These are phyloP conservation scores for Malurus melanocephalus DNA, from an alignment of 2,113 vertebrate species.

Conservation along the genomic window DNA sequence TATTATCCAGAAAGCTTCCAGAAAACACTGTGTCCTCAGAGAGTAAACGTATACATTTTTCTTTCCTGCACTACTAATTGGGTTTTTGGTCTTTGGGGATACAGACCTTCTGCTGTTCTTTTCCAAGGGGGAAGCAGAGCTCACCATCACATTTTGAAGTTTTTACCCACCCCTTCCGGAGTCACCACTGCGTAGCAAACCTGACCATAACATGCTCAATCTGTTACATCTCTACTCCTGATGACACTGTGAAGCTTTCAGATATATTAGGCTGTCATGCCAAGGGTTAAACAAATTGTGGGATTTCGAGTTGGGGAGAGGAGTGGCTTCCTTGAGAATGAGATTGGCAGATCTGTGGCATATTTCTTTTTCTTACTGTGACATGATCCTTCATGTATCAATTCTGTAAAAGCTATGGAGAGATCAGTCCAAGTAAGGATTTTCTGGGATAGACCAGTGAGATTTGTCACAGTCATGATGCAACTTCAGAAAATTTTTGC, in stretches of 20 bases:
- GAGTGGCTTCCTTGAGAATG: not conserved
- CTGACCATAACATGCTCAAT: rapidly evolving
- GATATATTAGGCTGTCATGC: rapidly evolving
- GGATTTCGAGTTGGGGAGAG: not conserved
- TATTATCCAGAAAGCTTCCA: not conserved
- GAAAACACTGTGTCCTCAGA: not conserved
- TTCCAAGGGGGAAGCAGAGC: not conserved
- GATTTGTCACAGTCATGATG: not conserved
- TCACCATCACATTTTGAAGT: not conserved
- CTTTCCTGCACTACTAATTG: not conserved
- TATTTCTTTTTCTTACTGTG: not conserved
- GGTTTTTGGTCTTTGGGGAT: not conserved
- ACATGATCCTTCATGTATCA: rapidly evolving
- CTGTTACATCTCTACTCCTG: not conserved
- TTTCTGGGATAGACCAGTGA: not conserved
- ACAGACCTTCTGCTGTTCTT: not conserved
- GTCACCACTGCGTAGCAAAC: not conserved
- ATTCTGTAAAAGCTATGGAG: not conserved
- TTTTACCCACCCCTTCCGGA: not conserved
- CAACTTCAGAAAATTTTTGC: not conserved
- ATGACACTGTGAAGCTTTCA: not conserved
- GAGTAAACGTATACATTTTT: not conserved
- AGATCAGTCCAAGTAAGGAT: not conserved
- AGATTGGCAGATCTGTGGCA: not conserved
- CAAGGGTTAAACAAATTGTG: not conserved